A percentile compares a stretch with the other conserved stretches of the same genome.
phyloP scores from a whole-genome alignment of 2,797 vertebrate genomes.

The Cichlasoma orientale region DNA sequence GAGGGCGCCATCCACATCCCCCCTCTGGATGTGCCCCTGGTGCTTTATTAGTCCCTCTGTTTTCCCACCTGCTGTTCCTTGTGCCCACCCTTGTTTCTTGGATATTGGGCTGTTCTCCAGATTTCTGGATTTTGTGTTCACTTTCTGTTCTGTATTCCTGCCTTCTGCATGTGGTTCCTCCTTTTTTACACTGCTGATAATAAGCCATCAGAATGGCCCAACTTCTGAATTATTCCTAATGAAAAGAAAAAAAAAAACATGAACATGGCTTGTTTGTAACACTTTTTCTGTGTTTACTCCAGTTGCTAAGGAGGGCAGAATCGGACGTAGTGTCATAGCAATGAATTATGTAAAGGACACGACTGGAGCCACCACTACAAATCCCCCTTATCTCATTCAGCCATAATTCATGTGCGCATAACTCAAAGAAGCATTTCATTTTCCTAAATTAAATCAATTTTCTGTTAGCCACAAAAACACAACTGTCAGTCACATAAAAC shows the following conservation, averaged over 20 bases:
- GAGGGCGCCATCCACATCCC: background rate
- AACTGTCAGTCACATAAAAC: conserved; percentile 6
- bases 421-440: background rate
- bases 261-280: background rate
- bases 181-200: background rate
- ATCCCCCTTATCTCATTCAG: background rate
- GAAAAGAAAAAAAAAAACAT: background rate
- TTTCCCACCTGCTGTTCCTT: background rate
- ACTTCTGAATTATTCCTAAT: background rate
- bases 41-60: background rate
- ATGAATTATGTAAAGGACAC: background rate
- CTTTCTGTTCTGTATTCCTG: background rate
- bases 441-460: background rate
- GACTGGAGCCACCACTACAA: background rate
- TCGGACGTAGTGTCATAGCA: background rate
- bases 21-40: background rate
- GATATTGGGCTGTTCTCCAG: background rate
- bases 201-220: background rate
- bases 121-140: background rate
- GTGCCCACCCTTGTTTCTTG: background rate
- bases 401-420: background rate
- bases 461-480: background rate
- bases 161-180: background rate
- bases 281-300: background rate
- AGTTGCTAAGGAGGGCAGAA: background rate